Base-by-base conservation (phyloP, 2,888 invertebrate genomes). In the Tupiocoris notatus region DNA sequence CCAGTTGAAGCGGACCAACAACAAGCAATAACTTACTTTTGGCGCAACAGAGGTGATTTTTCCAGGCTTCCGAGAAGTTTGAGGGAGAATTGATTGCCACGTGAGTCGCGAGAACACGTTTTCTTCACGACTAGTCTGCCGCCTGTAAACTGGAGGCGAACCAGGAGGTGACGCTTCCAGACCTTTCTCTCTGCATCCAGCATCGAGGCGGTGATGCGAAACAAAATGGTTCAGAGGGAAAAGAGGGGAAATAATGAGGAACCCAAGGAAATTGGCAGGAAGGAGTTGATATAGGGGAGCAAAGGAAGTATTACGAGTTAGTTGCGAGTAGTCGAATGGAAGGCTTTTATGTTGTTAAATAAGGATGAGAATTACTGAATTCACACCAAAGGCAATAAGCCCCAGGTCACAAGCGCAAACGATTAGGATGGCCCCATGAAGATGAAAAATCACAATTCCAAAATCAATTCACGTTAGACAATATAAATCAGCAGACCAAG, bases 21-120 rank as follows among this genome's bases (percentile, higher is more conserved):
- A n/a, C n/a, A n/a, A n/a, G n/a, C n/a, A n/a, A n/a, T 16, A 57
- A 68, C 66, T 75, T 9, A 79, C 77, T 22, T 67, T 78, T n/a
- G 65, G 54, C 12, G 68, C 56, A 23, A 20, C 39, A 9, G 62
- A 58, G 54, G 79, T 77, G 56, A 79, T 78, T 66, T 77, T 78
- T 6, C 79, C 79, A 20, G 79, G 78, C 21, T 62, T 66, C 54
- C 70, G 65, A 2, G 63, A 62, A 7, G 78, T 73, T 20, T 74
- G 56, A 20, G 65, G 1, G 39, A 54, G 39, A 20, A 39, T 39
- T 16, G 73, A 73, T 57, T 79, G 79, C 76, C 89, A 90, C 0
- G 92, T 90, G 17, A 93, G 86, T 62, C 92, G 85, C 78, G 91
- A 89, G 84, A 93, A 93, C 79, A 93, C 93, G 85, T 93, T 92